phyloP scores from a whole-genome alignment of 1,140 invertebrate genomes.

The Solen grandis region DNA sequence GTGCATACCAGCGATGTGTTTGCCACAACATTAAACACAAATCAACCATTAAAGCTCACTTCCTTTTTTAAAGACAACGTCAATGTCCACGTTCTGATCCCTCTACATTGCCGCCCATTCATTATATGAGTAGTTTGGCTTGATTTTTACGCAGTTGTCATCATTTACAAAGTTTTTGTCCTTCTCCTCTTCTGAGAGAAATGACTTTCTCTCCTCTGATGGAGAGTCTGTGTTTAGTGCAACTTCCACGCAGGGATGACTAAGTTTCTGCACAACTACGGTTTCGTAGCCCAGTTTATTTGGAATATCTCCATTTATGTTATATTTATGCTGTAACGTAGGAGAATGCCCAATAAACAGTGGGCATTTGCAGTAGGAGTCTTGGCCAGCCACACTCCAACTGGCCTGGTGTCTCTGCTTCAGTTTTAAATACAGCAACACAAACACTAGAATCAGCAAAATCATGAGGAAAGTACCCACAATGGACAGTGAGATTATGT shows the following conservation, averaged over 20 bases:
- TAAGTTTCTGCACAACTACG: conserved; percentile 4
- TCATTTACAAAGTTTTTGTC: conserved; percentile 26
- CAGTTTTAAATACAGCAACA: conserved; percentile 45
- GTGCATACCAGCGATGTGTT: no score
- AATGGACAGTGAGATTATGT: conserved; percentile 45
- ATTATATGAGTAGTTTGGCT: conserved; percentile 30
- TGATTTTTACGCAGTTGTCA: conserved; percentile 9
- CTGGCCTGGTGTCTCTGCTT: conserved; percentile 41
- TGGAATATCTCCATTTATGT: conserved; percentile 31
- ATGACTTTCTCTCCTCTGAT: conserved; percentile 9
- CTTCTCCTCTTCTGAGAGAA: conserved; percentile 31
- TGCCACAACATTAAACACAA: no score
- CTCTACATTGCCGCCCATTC: conserved; percentile 10
- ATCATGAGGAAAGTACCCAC: conserved; percentile 34
- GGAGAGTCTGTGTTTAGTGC: conserved; percentile 35
- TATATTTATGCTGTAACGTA: conserved; percentile 47
- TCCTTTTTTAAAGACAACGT: no score
- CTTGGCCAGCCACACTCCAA: conserved; percentile 37
- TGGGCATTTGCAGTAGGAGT: conserved; percentile 48
- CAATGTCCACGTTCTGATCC: no score
- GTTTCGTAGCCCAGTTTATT: conserved; percentile 32
- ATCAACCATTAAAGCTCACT: no score
- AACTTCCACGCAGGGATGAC: conserved; percentile 20
- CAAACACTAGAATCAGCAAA: conserved; percentile 41
- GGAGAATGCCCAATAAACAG: conserved; percentile 41